Conservation (phyloP, 2,113 vertebrate species). For the Phrynosoma blainvillii region DNA sequence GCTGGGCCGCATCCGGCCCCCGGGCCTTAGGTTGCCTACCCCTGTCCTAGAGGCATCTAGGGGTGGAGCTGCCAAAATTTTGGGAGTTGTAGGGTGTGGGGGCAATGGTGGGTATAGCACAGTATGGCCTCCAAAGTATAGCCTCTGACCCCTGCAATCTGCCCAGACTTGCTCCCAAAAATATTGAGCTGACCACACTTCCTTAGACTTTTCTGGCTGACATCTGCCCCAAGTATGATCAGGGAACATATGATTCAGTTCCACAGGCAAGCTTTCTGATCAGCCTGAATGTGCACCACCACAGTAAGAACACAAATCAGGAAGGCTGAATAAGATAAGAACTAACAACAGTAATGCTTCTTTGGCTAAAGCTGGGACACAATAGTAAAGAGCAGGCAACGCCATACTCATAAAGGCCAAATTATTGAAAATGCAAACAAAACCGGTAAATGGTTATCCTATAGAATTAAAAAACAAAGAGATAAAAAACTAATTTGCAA, state of each 20-base stretch:
- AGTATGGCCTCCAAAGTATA: too few species aligned
- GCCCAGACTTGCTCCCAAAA: neutral
- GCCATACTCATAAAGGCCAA: neutral
- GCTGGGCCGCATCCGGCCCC: too few species aligned
- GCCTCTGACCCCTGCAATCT: too few species aligned
- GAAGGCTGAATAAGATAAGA: neutral
- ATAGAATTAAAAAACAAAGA: too few species aligned
- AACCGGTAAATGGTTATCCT: too few species aligned
- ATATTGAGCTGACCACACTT: neutral
- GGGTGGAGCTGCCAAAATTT: too few species aligned
- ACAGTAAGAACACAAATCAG: neutral
- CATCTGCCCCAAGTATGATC: neutral
- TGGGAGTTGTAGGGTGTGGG: too few species aligned
- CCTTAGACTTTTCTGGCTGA: neutral
- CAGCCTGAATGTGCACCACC: neutral
- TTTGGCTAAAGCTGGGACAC: neutral
- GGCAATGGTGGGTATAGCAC: too few species aligned
- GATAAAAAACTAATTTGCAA: too few species aligned
- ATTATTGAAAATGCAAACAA: too few species aligned
- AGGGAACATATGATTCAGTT: neutral
- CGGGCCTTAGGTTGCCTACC: too few species aligned
- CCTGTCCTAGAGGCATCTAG: too few species aligned
- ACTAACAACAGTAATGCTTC: neutral
- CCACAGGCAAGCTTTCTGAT: neutral
- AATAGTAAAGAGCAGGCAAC: neutral